A percentile compares a stretch with the other conserved stretches of the same genome.
phyloP scores from a whole-genome alignment of 1,140 invertebrate species.

The Drosophila rhopaloa region DNA sequence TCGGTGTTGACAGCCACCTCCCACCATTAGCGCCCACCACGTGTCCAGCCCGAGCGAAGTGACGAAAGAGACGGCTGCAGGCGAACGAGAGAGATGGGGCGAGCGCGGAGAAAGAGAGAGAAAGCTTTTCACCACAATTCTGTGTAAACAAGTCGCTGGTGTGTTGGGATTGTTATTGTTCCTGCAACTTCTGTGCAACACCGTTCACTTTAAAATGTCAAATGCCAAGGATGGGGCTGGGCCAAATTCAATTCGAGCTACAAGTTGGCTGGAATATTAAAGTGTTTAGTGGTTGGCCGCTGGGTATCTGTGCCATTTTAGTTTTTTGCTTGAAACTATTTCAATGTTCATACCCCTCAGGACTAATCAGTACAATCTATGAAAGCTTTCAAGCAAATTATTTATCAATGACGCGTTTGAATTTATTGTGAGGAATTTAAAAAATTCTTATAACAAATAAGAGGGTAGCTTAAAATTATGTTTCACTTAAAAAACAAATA shows the following conservation, averaged over 20 bases:
- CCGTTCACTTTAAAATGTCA: constrained; percentile 59
- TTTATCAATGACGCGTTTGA: no score
- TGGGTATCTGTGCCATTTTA: not conserved
- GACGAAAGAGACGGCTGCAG: constrained; percentile 17
- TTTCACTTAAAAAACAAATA: no score
- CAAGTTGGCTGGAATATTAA: constrained; percentile 35
- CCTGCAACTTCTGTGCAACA: constrained; percentile 26
- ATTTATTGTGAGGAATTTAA: no score
- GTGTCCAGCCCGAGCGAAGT: constrained; percentile 39
- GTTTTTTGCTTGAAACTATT: not conserved
- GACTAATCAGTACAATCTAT: no score
- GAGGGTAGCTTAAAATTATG: no score
- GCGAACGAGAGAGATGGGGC: constrained; percentile 8
- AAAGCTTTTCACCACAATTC: constrained; percentile 74
- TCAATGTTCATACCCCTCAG: not conserved
- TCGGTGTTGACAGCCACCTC: constrained; percentile 56
- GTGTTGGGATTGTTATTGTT: constrained; percentile 38
- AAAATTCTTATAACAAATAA: no score
- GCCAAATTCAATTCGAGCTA: constrained; percentile 18
- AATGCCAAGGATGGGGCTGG: constrained; percentile 64
- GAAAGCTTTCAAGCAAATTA: no score
- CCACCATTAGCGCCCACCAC: constrained; percentile 53
- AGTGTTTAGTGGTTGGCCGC: not conserved
- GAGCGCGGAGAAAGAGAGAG: constrained; percentile 10
- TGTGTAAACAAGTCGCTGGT: constrained; percentile 54